phyloP scores from a whole-genome alignment of 1,140 invertebrate species.

The Reticulitermes speratus region DNA sequence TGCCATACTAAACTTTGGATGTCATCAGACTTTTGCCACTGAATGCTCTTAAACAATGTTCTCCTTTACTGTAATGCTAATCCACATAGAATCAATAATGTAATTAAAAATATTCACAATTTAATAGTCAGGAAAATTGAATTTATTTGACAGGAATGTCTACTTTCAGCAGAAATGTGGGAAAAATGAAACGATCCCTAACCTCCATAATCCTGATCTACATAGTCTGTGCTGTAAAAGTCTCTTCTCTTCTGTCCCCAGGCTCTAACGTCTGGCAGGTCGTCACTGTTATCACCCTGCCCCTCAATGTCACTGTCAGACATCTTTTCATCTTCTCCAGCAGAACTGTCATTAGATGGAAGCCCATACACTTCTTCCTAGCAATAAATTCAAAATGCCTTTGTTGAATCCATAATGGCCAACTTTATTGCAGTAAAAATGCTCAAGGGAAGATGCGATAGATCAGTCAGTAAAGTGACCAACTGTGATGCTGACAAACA shows the following conservation, averaged over 20 bases:
- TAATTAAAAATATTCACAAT: neutral
- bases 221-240: conserved; percentile 85
- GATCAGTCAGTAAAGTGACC: no score
- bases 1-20: neutral
- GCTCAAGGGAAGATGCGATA: no score
- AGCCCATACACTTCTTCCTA: conserved; percentile 63
- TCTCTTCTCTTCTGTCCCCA: conserved; percentile 80
- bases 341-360: conserved; percentile 42
- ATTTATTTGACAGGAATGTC: no score
- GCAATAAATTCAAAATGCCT: conserved; percentile 25
- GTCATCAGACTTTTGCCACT: no score
- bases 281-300: conserved; percentile 55
- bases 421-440: no score
- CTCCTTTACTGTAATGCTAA: no score
- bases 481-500: no score
- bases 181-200: conserved; percentile 30
- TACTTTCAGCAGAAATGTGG: neutral
- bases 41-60: no score
- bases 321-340: conserved; percentile 42
- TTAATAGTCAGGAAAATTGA: no score
- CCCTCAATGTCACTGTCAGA: conserved; percentile 55
- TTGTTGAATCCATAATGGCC: neutral
- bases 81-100: neutral
- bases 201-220: conserved; percentile 80
- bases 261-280: conserved; percentile 73